A percentile compares a stretch with the other conserved stretches of the same genome.
Evolutionary conservation across 1,140 invertebrate genomes (phyloP).

Genomic region (Bombus difficillimus): DNA sequence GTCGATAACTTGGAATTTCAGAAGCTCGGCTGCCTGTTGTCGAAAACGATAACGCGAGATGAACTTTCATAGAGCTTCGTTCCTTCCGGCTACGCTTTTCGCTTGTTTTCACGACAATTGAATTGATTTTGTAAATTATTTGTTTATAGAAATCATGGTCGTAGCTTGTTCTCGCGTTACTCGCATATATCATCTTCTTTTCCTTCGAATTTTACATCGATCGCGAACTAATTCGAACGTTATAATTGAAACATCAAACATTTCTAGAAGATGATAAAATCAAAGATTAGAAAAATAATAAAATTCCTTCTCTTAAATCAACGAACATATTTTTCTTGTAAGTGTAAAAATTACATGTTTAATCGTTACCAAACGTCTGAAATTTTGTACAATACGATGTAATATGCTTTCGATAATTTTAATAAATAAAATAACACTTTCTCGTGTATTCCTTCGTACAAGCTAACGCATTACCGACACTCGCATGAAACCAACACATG

Average conservation of each 20-base stretch:
- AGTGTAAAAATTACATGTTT: too few species aligned
- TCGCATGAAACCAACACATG: too few species aligned
- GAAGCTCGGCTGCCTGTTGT: neutral
- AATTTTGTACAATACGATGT: too few species aligned
- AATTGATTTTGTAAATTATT: neutral
- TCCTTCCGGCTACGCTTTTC: neutral
- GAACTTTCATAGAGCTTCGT: neutral
- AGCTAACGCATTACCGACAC: too few species aligned
- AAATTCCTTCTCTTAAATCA: too few species aligned
- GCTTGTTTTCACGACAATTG: neutral
- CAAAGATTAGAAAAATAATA: too few species aligned
- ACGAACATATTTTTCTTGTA: too few species aligned
- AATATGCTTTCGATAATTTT: too few species aligned
- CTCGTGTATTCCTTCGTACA: neutral
- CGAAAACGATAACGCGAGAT: constrained; percentile 1
- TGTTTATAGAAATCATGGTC: too few species aligned
- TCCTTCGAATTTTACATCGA: neutral
- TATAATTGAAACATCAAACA: neutral
- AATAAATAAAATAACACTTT: neutral
- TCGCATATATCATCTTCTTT: too few species aligned
- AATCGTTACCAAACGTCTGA: too few species aligned
- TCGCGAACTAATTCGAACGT: neutral
- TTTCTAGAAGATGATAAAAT: neutral
- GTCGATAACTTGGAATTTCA: neutral
- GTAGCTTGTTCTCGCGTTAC: neutral